Base-by-base conservation (phyloP, 2,797 vertebrate genomes). In the Schizopygopsis malacanthus region DNA sequence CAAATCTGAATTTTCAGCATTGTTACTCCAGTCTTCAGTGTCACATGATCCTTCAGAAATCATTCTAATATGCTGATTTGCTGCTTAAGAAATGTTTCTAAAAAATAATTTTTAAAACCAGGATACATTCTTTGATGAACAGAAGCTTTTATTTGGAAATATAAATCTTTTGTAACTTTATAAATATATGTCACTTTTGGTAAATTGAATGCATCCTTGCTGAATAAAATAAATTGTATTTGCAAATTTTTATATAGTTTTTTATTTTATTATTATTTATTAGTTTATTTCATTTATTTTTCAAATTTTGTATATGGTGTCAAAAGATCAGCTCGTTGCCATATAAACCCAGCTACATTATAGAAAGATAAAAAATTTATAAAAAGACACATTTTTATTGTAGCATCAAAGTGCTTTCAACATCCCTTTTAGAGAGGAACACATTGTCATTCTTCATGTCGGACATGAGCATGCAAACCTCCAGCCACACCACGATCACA, bases 401-500 rank as follows among this genome's bases (percentile, higher is more conserved):
- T 69, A 39, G 65, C 2, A 54, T 20, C 10, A 11, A 18, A 56
- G 52, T 63, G 9, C 56, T 25, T 78, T 76, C 2, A 4, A 28
- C 28, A 0, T 37, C 33, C 16, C 15, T 67, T 37, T 37, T 18
- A 67, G 65, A 67, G 7, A 39, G 56, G n/a, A 47, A 28, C 28
- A 77, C 61, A 76, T 67, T 67, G 37, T 5, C 69, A 67, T 63
- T 78, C 9, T 54, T 33, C 15, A 47, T 77, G 11, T 56, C 43
- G 5, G 71, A 79, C 43, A 56, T 50, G 61, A 39, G 83, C 85
- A 85, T 71, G 81, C 80, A 82, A 79, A 72, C 82, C 79, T 70
- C 65, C 79, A 84, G 22, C n/a, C 81, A 83, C 59, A 81, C 63
- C 50, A 73, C 28, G 70, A 61, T 37, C 54, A 81, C 79, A 77